phyloP scores from a whole-genome alignment of 64 coral and sea anemone genomes.

The Cladopsammia gracilis region DNA sequence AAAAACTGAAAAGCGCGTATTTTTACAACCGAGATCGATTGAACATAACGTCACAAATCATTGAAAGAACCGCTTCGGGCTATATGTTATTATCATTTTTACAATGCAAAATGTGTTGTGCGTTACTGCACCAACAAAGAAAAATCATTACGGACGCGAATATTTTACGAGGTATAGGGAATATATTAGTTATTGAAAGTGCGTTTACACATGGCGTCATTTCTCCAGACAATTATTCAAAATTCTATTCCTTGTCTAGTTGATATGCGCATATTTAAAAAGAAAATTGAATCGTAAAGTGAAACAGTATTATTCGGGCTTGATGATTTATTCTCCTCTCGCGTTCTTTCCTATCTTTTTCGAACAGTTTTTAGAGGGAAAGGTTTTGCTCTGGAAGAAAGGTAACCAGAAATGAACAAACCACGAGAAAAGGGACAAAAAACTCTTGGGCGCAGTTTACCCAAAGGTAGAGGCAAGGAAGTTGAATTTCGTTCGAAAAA shows the following conservation, averaged over 20 bases:
- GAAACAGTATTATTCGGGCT: constrained; percentile 47
- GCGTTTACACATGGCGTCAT: neutral
- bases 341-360: neutral
- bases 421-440: neutral
- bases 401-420: constrained; percentile 1
- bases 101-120: neutral
- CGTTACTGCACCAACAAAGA: neutral
- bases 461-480: constrained; percentile 18
- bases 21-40: neutral
- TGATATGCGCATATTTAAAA: constrained; percentile 59
- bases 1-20: neutral
- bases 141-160: constrained; percentile 2
- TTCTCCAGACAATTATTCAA: constrained; percentile 25
- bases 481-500: constrained; percentile 80
- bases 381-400: neutral
- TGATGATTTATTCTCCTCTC: constrained; percentile 45
- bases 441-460: neutral
- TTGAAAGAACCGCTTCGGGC: neutral
- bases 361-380: neutral
- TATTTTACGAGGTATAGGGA: constrained; percentile 17
- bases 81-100: neutral
- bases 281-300: constrained; percentile 21
- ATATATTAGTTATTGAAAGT: constrained; percentile 27
- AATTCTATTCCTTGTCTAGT: constrained; percentile 28
- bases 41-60: neutral